A percentile compares a stretch with the other conserved stretches of the same genome.
Conservation (phyloP, 2,113 vertebrate genomes). For the Eonycteris spelaea region DNA sequence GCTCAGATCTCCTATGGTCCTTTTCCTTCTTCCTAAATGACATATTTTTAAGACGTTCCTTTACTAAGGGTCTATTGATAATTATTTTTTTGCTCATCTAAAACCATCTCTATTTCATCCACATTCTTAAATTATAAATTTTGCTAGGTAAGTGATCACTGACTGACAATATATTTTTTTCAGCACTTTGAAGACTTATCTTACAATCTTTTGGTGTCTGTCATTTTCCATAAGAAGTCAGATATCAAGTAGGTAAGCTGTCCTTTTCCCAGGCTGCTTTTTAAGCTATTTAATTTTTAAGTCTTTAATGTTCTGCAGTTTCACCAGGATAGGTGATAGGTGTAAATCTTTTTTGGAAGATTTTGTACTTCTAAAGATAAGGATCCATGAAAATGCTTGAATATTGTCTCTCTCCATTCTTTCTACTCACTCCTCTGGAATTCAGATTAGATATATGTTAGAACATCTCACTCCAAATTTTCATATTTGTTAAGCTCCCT, state of each 20-base stretch:
- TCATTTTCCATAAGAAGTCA: not conserved
- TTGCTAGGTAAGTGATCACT: not conserved
- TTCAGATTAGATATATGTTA: not conserved
- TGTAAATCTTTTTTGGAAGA: not conserved
- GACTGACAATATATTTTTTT: not conserved
- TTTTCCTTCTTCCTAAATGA: not conserved
- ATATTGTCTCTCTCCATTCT: not conserved
- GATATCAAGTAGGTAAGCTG: not conserved
- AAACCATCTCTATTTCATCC: not conserved
- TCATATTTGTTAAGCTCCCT: not conserved
- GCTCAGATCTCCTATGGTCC: not conserved
- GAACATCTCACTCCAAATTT: not conserved
- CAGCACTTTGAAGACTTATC: not conserved
- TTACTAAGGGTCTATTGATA: not conserved
- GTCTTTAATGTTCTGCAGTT: not conserved
- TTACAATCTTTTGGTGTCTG: not conserved
- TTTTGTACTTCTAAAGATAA: not conserved
- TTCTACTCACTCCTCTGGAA: not conserved
- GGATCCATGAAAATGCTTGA: not conserved
- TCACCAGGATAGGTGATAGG: not conserved
- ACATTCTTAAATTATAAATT: not conserved
- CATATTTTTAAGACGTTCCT: not conserved
- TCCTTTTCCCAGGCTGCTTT: not conserved
- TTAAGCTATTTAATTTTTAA: not conserved
- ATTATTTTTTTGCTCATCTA: not conserved